Evolutionary conservation across 2,797 vertebrate genomes (phyloP), one percentile per base, ranked within the genome.

Genomic region (Helostoma temminkii): DNA sequence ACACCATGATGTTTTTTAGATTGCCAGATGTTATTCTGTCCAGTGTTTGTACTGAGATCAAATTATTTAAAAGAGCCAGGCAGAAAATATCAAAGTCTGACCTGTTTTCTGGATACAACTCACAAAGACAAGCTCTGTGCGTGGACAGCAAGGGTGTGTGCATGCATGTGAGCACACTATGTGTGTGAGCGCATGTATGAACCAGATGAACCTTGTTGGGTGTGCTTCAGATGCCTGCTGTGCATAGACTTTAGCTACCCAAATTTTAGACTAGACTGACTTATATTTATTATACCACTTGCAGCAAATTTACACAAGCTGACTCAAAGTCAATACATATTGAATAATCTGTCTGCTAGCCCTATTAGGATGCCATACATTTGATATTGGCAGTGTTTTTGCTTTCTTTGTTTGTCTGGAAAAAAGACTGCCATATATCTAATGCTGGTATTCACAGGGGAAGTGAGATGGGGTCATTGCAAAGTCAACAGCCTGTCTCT

Each of bases 131-230:
- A 60, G 50, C 41, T 18, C 36, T 34, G 22, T 57, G 66, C 58
- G 49, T n/a, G n/a, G n/a, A n/a, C 30, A 78, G 49, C 61, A 68
- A 9, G 6, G 7, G 52, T 43, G 52, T 62, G 30, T 32, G n/a
- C n/a, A 32, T 32, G 48, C 21, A 18, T 58, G 41, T 66, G 39
- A 30, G 43, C 65, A 25, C 34, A 32, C 41, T 54, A 30, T 47
- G 19, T 21, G 41, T n/a, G 43, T 34, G 48, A 54, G 37, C 34
- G 28, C 11, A 16, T 9, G 28, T 16, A 2, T 73, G 73, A 53
- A 81, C 79, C 62, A 62, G 39, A 2, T 57, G 14, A 85, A 69
- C 66, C 56, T 43, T 71, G 76, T 30, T 74, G 71, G 57, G 47
- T 60, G 24, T 79, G 64, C 53, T 62, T 11, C 34, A 19, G 22